Percentiles rank a stretch among this genome's conserved stretches.
These are phyloP conservation scores for Cuculus canorus DNA, from an alignment of 2,797 vertebrate species.

Conservation along the genomic window DNA sequence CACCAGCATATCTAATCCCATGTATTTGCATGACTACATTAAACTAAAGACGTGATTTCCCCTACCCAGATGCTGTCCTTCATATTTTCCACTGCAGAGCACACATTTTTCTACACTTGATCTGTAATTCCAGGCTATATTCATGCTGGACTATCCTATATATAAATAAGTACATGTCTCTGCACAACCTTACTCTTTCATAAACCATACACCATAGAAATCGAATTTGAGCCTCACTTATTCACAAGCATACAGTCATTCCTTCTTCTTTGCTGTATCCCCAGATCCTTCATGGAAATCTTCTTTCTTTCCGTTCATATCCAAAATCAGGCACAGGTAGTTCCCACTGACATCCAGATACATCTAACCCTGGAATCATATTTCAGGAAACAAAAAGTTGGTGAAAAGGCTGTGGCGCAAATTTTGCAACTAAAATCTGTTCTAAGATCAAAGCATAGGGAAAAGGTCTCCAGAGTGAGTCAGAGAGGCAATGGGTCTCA, in stretches of 20 bases:
- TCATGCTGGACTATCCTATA: background rate
- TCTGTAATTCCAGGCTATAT: background rate
- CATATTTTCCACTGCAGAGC: background rate
- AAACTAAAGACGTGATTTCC: background rate
- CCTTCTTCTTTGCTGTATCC: background rate
- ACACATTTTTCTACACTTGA: background rate
- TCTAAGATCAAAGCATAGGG: background rate
- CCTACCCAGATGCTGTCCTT: background rate
- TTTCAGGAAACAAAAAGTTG: background rate
- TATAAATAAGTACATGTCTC: background rate
- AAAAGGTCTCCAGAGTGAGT: background rate
- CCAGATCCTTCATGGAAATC: background rate
- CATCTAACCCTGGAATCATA: background rate
- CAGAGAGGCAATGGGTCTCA: background rate
- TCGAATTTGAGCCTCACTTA: background rate
- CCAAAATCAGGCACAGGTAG: background rate
- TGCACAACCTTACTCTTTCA: background rate
- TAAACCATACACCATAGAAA: background rate
- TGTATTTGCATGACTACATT: background rate
- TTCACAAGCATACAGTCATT: background rate
- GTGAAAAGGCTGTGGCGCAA: background rate
- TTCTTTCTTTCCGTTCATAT: background rate
- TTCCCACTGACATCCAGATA: background rate
- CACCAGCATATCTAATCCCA: background rate
- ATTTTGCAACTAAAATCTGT: background rate